Evolutionary conservation across 2,113 vertebrate species (phyloP), one percentile per base, ranked within the genome.

Genomic region (Psilopogon haemacephalus): DNA sequence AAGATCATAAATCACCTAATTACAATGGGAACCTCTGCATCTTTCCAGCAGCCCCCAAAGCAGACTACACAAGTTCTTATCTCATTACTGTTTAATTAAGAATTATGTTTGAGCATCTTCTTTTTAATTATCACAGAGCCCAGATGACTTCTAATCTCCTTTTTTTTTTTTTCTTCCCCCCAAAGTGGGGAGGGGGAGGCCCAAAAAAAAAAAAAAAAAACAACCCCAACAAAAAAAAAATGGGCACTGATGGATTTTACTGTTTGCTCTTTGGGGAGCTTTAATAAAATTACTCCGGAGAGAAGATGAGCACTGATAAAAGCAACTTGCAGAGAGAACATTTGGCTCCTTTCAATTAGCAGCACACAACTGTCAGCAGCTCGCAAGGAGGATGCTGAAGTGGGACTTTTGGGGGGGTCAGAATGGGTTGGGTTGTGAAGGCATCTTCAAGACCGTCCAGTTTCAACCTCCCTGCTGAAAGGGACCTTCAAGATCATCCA

Each of bases 81-180:
- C 98, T 97, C 97, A 98, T 98, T 98, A 98, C 95, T 59, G 96
- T 98, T 98, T 99, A 98, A 99, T 99, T 98, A 98, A 98, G 98
- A 98, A 98, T 98, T 97, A 98, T 98, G 98, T 98, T 97, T 93
- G 86, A 97, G 97, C 97, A 98, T 98, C 97, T 97, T 97, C 96
- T 97, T 98, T 98, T 98, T 98, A 98, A 98, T 99, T 98, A 98
- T 97, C 97, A 37, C 32, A 0, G 96, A 97, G 97, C 97, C 96
- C 96, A 89, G 96, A 98, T 97, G 98, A 98, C 98, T 98, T 95
- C 97, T 98, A 98, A 98, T 95, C 96, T 96, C 76, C 67, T 90
- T 64, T 67, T 90, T 88, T 94, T 15, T 38, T 15, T 21, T 33
- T 18, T 13, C 8, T 8, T 11, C 26, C 3, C 11, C 79, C 89